Conservation (phyloP, 2,113 vertebrate species). For the Thamnaconus septentrionalis region DNA sequence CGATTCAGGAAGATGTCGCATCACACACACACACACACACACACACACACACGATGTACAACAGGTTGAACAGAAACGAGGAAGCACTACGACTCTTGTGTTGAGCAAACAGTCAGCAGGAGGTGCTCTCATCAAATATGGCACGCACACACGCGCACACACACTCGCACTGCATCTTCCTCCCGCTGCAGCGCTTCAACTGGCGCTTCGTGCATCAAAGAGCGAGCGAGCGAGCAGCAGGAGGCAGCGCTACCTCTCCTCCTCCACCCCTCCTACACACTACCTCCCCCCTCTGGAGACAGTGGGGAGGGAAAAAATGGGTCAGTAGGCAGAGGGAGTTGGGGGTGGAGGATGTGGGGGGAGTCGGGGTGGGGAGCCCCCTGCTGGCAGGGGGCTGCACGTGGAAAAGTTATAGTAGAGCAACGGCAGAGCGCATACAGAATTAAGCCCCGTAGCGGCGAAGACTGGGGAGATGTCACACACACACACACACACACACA, state of each 20-base stretch:
- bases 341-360: background rate
- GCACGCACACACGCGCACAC: slow-evolving; percentile 11
- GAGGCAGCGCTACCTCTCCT: slow-evolving; percentile 13
- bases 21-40: background rate
- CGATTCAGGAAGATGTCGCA: too few relatives aligned
- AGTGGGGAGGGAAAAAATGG: slow-evolving; percentile 54
- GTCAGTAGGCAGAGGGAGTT: slow-evolving; percentile 58
- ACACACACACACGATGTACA: background rate
- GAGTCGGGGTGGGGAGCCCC: slow-evolving; percentile 22
- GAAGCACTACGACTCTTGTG: background rate
- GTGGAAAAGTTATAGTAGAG: background rate
- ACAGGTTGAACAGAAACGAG: slow-evolving; percentile 18
- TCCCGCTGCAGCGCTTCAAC: slow-evolving; percentile 22
- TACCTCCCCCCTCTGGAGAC: slow-evolving; percentile 41
- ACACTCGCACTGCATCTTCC: background rate
- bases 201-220: slow-evolving; percentile 36
- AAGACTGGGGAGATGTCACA: background rate
- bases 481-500: background rate
- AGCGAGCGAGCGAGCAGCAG: slow-evolving; percentile 19
- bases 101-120: slow-evolving; percentile 15
- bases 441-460: background rate
- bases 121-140: slow-evolving; percentile 9
- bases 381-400: slow-evolving; percentile 29
- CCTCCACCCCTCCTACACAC: slow-evolving; percentile 1
- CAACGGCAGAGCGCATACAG: background rate